These are phyloP conservation scores for Cryptocephalus moraei DNA, from an alignment of 2,888 invertebrate species.

Conservation along the genomic window DNA sequence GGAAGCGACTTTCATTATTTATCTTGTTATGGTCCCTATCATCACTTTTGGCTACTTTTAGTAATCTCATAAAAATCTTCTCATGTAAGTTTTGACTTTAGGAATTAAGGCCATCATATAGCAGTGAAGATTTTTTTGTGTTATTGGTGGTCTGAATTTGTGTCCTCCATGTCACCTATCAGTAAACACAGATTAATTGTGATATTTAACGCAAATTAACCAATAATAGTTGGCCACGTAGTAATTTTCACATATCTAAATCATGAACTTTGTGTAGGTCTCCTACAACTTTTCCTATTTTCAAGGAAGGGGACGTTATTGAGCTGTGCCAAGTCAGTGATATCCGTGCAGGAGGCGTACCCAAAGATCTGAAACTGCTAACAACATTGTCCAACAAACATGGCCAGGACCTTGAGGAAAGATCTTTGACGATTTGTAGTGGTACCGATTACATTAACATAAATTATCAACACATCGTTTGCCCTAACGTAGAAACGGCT, in stretches of 20 bases:
- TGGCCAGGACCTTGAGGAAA: conserved; percentile 74
- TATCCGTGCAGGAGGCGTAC: conserved; percentile 84
- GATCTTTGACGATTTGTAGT: conserved; percentile 93
- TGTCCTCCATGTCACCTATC: neutral
- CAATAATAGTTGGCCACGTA: no score
- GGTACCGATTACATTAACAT: conserved; percentile 99
- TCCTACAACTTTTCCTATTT: conserved; percentile 24
- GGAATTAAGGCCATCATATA: no score
- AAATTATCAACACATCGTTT: conserved; percentile 94
- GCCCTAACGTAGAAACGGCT: conserved; percentile 84
- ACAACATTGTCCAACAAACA: conserved; percentile 70
- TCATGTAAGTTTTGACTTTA: no score
- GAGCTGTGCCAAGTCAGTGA: conserved; percentile 98
- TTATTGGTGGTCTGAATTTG: no score
- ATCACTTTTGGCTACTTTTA: no score
- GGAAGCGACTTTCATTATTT: no score
- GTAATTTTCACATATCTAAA: neutral
- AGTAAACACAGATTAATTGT: neutral
- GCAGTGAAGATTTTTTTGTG: no score
- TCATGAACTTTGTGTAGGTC: neutral
- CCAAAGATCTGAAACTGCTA: conserved; percentile 78
- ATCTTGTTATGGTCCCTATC: no score
- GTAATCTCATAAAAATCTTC: no score
- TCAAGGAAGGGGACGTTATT: conserved; percentile 95
- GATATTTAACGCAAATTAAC: no score